These are phyloP conservation scores for Lottia scabra DNA, from an alignment of 2,888 invertebrate genomes.

Conservation along the genomic window DNA sequence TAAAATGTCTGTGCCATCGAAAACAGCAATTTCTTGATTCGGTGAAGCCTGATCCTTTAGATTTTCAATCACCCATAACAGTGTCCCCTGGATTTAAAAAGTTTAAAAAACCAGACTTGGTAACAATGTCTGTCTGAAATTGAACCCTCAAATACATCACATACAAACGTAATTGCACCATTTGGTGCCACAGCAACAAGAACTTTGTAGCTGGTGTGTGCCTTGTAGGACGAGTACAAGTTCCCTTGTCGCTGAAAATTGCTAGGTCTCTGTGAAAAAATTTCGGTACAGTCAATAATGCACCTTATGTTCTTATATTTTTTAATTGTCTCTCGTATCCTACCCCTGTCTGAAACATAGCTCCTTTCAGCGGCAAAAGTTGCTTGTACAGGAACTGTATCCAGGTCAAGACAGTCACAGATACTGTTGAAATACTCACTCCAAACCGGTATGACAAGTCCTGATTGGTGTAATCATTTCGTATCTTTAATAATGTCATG, in stretches of 20 bases:
- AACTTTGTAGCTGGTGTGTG: slow-evolving; percentile 7
- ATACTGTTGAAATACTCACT: neutral
- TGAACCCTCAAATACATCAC: slow-evolving; percentile 8
- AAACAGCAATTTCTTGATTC: too few relatives aligned
- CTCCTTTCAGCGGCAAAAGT: neutral
- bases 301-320: neutral
- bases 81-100: neutral
- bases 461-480: neutral
- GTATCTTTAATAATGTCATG: too few relatives aligned
- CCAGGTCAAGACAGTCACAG: neutral
- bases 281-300: slow-evolving; percentile 12
- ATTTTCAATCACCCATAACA: neutral
- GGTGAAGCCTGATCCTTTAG: neutral
- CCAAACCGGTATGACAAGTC: neutral
- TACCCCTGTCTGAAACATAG: slow-evolving; percentile 2
- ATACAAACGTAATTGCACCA: slow-evolving; percentile 5
- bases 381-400: slow-evolving; percentile 8
- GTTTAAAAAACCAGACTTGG: neutral
- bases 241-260: slow-evolving; percentile 6
- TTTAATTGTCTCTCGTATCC: neutral
- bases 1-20: too few relatives aligned
- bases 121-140: slow-evolving; percentile 7
- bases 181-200: slow-evolving; percentile 10
- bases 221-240: slow-evolving; percentile 1
- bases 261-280: slow-evolving; percentile 1